A percentile compares a stretch with the other conserved stretches of the same genome.
Conservation (phyloP, 2,797 vertebrate genomes). For the Apodemus agrarius region DNA sequence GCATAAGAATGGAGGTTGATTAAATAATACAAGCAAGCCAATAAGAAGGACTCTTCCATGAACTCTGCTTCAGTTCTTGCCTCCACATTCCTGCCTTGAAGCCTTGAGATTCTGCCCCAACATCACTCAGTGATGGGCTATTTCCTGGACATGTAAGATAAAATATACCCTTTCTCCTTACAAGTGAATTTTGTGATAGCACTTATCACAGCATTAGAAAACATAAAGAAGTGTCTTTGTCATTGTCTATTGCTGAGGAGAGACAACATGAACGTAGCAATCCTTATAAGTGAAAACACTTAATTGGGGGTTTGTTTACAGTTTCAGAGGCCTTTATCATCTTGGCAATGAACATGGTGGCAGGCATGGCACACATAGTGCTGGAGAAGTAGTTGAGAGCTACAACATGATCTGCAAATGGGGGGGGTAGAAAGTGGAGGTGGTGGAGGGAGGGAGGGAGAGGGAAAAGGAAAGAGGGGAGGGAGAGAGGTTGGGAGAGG, state of each 20-base stretch:
- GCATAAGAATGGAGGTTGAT: not conserved
- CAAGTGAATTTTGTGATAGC: not conserved
- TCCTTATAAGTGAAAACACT: not conserved
- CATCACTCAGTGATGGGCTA: not conserved
- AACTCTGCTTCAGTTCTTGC: not conserved
- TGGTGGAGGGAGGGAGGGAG: not conserved
- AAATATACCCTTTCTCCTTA: not conserved
- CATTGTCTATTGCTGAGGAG: not conserved
- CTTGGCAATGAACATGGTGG: not conserved
- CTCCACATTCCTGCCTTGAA: not conserved
- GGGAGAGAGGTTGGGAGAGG: no score
- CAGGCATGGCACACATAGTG: not conserved
- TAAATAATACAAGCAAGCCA: not conserved
- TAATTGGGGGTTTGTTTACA: not conserved
- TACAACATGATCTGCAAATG: not conserved
- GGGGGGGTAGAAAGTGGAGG: rapidly evolving
- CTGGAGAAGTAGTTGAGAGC: not conserved
- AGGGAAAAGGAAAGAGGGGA: rapidly evolving
- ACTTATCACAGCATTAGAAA: not conserved
- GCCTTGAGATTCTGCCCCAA: not conserved
- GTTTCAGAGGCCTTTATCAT: not conserved
- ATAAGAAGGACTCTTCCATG: not conserved
- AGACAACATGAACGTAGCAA: not conserved
- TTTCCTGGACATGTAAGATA: not conserved
- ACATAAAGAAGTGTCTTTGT: not conserved